These are phyloP conservation scores for Schlechtendalia chinensis DNA, from an alignment of 1,140 invertebrate species.

Conservation along the genomic window DNA sequence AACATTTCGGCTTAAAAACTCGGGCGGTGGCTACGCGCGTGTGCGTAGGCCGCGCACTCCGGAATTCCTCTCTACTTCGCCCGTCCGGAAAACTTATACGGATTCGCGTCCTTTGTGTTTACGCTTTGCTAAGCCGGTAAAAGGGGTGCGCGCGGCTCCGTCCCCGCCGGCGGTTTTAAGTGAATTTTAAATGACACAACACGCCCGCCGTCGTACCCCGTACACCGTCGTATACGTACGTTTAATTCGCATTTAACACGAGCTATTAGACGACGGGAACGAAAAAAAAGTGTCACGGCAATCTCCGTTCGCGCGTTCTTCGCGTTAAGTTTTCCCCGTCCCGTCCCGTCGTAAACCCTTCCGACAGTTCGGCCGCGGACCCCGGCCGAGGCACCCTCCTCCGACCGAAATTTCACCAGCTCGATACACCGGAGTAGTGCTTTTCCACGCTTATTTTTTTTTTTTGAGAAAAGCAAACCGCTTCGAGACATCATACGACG, in stretches of 20 bases:
- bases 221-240: background rate
- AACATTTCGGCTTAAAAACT: slow-evolving; percentile 43
- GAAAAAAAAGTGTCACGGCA: background rate
- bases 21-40: background rate
- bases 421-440: background rate
- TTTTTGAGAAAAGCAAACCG: background rate
- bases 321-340: no score
- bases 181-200: slow-evolving; percentile 50
- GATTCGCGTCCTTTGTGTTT: slow-evolving; percentile 41
- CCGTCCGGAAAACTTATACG: slow-evolving; percentile 30
- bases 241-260: slow-evolving; percentile 47
- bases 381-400: no score
- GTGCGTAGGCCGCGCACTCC: background rate
- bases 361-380: no score
- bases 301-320: slow-evolving; percentile 2
- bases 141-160: slow-evolving; percentile 30
- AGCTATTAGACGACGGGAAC: slow-evolving; percentile 30
- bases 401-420: no score
- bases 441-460: background rate
- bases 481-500: no score
- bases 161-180: slow-evolving; percentile 29
- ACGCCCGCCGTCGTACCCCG: slow-evolving; percentile 17
- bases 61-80: slow-evolving; percentile 7
- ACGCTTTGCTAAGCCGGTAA: slow-evolving; percentile 48
- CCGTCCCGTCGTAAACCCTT: no score